Base-by-base conservation (phyloP, 2,113 vertebrate species). In the Conger conger region DNA sequence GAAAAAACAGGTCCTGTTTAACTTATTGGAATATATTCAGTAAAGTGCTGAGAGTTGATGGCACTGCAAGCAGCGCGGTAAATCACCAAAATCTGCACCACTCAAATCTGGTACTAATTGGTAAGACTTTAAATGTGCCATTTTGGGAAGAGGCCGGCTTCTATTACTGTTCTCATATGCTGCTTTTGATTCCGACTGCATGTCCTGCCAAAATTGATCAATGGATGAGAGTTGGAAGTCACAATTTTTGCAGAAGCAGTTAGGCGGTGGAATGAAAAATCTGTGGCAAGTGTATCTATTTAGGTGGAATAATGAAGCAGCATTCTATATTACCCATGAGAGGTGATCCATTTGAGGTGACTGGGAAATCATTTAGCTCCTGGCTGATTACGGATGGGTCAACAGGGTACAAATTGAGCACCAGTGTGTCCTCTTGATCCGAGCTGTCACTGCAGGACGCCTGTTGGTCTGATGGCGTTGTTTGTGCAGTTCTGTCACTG, bases 381-480 rank as follows among this genome's bases (percentile, higher is more conserved):
- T 76, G 33, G 54, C 33, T 60, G 37, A 80, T 60, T 38, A 18
- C n/a, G 33, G 57, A n/a, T 30, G 76, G 82, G 83, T 87, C 11
- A 87, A 92, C 0, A 91, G 80, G 90, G 30, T 89, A 91, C 38
- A 93, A 84, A 13, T 89, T 90, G 42, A 94, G 86, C 3, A 93
- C 87, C 35, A 93, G 87, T 0, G 89, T 91, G 23, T 80, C 82
- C n/a, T 81, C 57, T n/a, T 68, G 36, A 80, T 30, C 80, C 4
- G 68, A 85, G 30, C 15, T 76, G 0, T 90, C 90, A 0, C 87
- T 85, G 8, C 86, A 45, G 35, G 36, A 83, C 18, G 87, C 85
- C 11, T 40, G 68, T 0, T 82, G 84, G 50, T 91, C 87, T 84
- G 35, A 27, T 68, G 85, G 87, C 15, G 83, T 35, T 9, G 17